Evolutionary conservation across 2,888 invertebrate species (phyloP), one percentile per base, ranked within the genome.

Genomic region (Gibbula magus): DNA sequence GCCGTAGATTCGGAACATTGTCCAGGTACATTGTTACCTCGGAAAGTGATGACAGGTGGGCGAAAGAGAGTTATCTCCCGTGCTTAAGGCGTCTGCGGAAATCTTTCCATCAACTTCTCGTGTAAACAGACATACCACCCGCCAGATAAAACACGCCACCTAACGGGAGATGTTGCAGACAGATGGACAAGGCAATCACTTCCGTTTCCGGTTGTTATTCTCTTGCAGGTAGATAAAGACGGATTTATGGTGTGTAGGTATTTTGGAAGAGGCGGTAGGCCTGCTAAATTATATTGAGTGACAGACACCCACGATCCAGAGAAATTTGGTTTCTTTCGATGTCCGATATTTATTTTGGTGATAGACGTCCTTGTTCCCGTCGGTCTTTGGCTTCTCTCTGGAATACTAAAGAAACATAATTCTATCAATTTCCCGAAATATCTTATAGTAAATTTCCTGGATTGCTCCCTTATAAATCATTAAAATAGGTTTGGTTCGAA

Each of bases 141-240:
- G 29, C 22, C 61, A 61, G 61, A 61, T 61, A 61, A 22, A 25
- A 61, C 25, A 61, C 61, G 29, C 18, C 29, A 29, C 29, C 29
- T 61, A 29, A 25, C 25, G 25, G 61, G 13, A 29, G 61, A 29
- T 61, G 61, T 29, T 25, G 22, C 25, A 29, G 61, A 61, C 29
- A 29, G 61, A 61, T 29, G 61, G 61, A 61, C 29, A 29, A 29
- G 29, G 25, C 61, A 61, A 61, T 61, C 61, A 61, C 61, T 61
- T 61, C 61, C 61, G 61, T 29, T 61, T 61, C 61, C 61, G 61
- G 61, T 61, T 61, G 61, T 29, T 61, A 61, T 29, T 61, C 25
- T 22, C 20, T 25, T 61, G 25, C 25, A 16, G 29, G 25, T 25
- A 16, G 29, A 29, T 29, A 29, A 61, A 25, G 61, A 61, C 25